A percentile compares a stretch with the other conserved stretches of the same genome.
Evolutionary conservation across 2,797 vertebrate species (phyloP).

Genomic region (Mormyrus hasselquistii): DNA sequence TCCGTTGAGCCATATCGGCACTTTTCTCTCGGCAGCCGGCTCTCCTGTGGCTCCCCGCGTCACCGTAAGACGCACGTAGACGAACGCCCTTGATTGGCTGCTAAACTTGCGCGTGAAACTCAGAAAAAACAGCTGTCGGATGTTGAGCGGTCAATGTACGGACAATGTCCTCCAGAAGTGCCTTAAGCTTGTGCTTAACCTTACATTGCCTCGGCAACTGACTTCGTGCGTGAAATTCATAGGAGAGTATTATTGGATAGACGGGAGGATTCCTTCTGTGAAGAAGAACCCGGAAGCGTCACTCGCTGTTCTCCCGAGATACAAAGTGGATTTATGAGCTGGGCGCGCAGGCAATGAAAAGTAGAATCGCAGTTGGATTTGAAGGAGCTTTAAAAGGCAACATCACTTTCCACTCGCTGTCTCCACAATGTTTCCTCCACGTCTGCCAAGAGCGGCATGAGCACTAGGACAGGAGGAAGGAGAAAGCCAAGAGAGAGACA

Average conservation of each 20-base stretch:
- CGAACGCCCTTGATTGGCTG: background rate
- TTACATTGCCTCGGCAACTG: background rate
- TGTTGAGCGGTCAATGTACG: background rate
- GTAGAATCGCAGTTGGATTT: slow-evolving; percentile 26
- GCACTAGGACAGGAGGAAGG: background rate
- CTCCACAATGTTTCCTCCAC: background rate
- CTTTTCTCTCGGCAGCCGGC: background rate
- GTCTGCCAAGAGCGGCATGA: slow-evolving; percentile 3
- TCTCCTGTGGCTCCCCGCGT: slow-evolving; percentile 13
- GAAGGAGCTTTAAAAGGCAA: slow-evolving; percentile 39
- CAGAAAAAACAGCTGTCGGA: no score
- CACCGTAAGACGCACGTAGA: slow-evolving; percentile 17
- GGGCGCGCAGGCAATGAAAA: slow-evolving; percentile 34
- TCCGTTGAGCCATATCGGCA: slow-evolving; percentile 23
- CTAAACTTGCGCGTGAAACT: background rate
- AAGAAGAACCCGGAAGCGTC: slow-evolving; percentile 25
- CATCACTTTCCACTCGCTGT: slow-evolving; percentile 19
- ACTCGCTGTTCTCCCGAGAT: slow-evolving; percentile 40
- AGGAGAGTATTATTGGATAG: background rate
- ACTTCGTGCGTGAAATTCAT: background rate
- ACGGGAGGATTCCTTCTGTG: slow-evolving; percentile 6
- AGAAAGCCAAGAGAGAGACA: background rate
- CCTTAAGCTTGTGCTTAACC: background rate
- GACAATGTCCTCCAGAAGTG: background rate
- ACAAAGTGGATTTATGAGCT: slow-evolving; percentile 40